These are phyloP conservation scores for Ridgeia piscesae DNA, from an alignment of 1,140 invertebrate species.

Conservation along the genomic window DNA sequence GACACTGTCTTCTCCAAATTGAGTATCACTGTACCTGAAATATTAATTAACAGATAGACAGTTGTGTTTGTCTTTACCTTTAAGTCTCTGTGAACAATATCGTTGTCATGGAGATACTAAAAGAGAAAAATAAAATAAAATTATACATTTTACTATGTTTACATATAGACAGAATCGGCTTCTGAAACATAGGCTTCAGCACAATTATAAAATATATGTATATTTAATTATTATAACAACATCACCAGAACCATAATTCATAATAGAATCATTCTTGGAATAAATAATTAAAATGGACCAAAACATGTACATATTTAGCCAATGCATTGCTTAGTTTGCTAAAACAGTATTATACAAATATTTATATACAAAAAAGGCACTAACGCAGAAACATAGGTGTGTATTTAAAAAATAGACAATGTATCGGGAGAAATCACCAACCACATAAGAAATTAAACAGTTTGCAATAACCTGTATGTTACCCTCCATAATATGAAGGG, in stretches of 20 bases:
- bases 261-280: not conserved
- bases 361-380: not conserved
- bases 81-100: constrained; percentile 59
- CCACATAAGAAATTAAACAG: no score
- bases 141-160: not conserved
- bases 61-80: constrained; percentile 39
- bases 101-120: constrained; percentile 60
- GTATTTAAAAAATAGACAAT: not conserved
- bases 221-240: not conserved
- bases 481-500: no score
- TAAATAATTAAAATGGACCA: not conserved
- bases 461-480: no score
- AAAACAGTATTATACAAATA: not conserved
- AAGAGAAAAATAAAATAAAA: constrained; percentile 28
- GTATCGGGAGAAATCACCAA: no score
- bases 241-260: not conserved
- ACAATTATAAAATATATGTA: no score
- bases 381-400: not conserved
- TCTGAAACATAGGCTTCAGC: no score
- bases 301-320: no score
- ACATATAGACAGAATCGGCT: no score
- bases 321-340: no score
- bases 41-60: not conserved
- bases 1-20: not conserved
- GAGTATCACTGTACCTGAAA: not conserved